Evolutionary conservation across 2,888 invertebrate species (phyloP).

Genomic region (Tiphia femorata): DNA sequence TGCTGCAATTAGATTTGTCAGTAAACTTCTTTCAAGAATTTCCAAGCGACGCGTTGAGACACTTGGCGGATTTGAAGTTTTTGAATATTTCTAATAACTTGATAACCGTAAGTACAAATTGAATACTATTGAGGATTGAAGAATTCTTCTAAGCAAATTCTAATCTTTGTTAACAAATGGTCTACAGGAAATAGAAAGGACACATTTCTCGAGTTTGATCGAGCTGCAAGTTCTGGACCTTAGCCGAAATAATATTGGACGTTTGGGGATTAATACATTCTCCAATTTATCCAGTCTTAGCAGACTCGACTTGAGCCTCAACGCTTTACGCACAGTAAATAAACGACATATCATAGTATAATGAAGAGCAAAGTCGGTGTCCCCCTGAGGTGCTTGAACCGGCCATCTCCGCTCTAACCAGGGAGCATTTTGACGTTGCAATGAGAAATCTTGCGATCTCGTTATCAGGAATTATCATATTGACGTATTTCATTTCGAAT

Average conservation of each 20-base stretch:
- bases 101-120: constrained; percentile 75
- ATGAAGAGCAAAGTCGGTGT: too few species aligned
- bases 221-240: constrained; percentile 83
- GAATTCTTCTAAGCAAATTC: not conserved
- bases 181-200: constrained; percentile 82
- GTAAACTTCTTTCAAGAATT: constrained; percentile 88
- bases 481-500: too few species aligned
- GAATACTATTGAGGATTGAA: not conserved
- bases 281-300: constrained; percentile 79
- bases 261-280: constrained; percentile 86
- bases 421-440: too few species aligned
- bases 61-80: constrained; percentile 78
- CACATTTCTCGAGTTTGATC: constrained; percentile 77
- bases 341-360: not conserved
- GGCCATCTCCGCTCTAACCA: too few species aligned
- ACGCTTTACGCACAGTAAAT: constrained; percentile 85
- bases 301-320: constrained; percentile 86
- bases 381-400: too few species aligned
- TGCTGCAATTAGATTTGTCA: constrained; percentile 86
- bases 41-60: constrained; percentile 82
- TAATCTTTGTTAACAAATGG: too few species aligned
- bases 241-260: constrained; percentile 86
- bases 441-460: too few species aligned
- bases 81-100: constrained; percentile 88
- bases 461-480: too few species aligned